phyloP scores from a whole-genome alignment of 2,797 vertebrate genomes.

The Malacoctenus gilli region DNA sequence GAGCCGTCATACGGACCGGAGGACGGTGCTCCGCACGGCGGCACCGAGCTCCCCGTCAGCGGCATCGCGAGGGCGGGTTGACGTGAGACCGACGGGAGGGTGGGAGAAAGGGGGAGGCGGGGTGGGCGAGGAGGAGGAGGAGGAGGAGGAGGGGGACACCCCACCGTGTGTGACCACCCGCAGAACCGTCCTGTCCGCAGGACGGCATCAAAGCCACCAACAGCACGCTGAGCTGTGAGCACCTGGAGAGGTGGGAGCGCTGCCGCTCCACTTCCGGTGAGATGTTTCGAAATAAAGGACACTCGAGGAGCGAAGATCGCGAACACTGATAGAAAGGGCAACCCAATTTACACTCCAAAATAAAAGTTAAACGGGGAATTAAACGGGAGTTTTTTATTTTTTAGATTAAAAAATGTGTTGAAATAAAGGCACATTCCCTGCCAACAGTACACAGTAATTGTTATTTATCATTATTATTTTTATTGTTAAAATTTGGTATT shows the following conservation, averaged over 20 bases:
- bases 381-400: too few relatives aligned
- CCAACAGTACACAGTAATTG: too few relatives aligned
- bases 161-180: too few relatives aligned
- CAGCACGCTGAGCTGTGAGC: conserved; percentile 7
- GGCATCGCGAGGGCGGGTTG: background rate
- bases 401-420: too few relatives aligned
- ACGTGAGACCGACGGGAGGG: background rate
- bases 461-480: too few relatives aligned
- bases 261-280: background rate
- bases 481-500: too few relatives aligned
- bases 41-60: background rate
- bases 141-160: too few relatives aligned
- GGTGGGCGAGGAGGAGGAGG: too few relatives aligned
- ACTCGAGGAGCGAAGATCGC: too few relatives aligned
- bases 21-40: conserved; percentile 14
- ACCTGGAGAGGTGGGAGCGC: background rate
- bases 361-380: conserved; percentile 9
- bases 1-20: conserved; percentile 12
- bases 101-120: too few relatives aligned
- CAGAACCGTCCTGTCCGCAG: conserved; percentile 31
- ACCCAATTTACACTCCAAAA: conserved; percentile 49
- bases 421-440: too few relatives aligned
- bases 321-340: background rate
- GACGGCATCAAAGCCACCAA: conserved; percentile 26
- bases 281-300: background rate